These are phyloP conservation scores for Poecilia wingei DNA, from an alignment of 2,797 vertebrate genomes.

Conservation along the genomic window DNA sequence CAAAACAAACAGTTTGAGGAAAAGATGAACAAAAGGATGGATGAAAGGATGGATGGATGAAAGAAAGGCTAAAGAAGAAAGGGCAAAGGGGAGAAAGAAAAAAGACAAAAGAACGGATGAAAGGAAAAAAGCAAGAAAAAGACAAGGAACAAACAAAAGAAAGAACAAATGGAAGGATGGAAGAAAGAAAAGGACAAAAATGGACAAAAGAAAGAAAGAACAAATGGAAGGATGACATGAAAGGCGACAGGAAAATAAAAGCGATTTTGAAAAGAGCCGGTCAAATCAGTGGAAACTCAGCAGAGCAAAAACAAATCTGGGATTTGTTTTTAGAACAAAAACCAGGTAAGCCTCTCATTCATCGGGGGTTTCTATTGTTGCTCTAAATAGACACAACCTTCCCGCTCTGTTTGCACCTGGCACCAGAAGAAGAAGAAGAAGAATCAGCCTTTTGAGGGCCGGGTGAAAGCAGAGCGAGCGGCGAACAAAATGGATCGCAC, in stretches of 20 bases:
- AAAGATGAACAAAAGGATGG: too few species aligned
- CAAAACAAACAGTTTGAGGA: too few species aligned
- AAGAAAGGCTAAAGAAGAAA: too few species aligned
- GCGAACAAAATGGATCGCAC: slow-evolving; percentile 68
- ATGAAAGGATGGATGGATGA: too few species aligned
- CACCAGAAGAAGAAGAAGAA: slow-evolving; percentile 33
- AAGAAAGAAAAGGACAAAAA: too few species aligned
- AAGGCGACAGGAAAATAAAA: slow-evolving; percentile 16
- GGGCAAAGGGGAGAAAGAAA: too few species aligned
- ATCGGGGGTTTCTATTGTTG: slow-evolving; percentile 3
- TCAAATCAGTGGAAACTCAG: slow-evolving; percentile 41
- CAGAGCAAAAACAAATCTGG: slow-evolving; percentile 23
- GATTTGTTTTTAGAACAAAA: slow-evolving; percentile 48
- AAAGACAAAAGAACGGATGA: too few species aligned
- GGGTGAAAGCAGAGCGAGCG: slow-evolving; percentile 25
- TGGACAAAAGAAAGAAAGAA: too few species aligned
- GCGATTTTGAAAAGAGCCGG: slow-evolving; percentile 41
- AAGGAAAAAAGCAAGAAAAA: too few species aligned
- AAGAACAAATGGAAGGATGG: too few species aligned
- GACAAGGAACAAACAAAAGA: too few species aligned
- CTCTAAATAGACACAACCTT: slow-evolving; percentile 49
- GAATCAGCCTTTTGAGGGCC: slow-evolving; percentile 46
- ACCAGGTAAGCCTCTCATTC: slow-evolving; percentile 40
- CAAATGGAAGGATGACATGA: too few species aligned
- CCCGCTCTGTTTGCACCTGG: slow-evolving; percentile 24